Percentiles rank a stretch among this genome's conserved stretches.
Conservation (phyloP, 2,113 vertebrate genomes). For the Archocentrus centrarchus region DNA sequence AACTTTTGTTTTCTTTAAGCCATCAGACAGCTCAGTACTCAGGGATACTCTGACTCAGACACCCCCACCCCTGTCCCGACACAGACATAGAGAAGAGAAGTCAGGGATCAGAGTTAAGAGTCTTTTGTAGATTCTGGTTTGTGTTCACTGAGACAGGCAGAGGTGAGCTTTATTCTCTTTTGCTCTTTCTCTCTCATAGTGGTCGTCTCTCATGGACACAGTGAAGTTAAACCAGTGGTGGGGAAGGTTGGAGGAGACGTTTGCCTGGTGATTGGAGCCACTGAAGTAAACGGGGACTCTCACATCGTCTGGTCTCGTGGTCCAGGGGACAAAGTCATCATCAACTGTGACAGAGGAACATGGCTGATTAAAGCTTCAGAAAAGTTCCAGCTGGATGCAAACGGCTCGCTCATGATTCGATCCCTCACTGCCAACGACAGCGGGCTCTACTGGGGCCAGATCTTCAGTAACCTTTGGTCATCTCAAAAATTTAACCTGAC, state of each 20-base stretch:
- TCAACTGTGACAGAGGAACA: not conserved
- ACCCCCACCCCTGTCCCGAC: no score
- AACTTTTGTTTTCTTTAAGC: no score
- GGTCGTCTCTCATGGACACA: not conserved
- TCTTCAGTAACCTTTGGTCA: fast-evolving
- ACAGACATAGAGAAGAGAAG: no score
- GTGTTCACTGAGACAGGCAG: not conserved
- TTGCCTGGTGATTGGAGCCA: fast-evolving
- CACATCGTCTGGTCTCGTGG: fast-evolving
- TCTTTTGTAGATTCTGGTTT: not conserved
- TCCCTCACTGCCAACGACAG: not conserved
- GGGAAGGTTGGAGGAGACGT: not conserved
- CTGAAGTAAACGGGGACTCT: fast-evolving
- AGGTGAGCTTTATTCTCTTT: not conserved
- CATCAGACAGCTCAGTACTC: no score
- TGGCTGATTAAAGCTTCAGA: fast-evolving
- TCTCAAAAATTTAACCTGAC: not conserved
- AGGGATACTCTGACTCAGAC: no score
- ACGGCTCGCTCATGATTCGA: not conserved
- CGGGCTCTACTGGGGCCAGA: not conserved
- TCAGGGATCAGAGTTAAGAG: not conserved
- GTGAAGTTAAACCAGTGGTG: not conserved
- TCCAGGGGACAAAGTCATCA: fast-evolving
- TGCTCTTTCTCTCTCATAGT: not conserved
- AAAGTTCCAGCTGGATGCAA: not conserved